Evolutionary conservation across 2,113 vertebrate species (phyloP).

Genomic region (Plectropomus leopardus): DNA sequence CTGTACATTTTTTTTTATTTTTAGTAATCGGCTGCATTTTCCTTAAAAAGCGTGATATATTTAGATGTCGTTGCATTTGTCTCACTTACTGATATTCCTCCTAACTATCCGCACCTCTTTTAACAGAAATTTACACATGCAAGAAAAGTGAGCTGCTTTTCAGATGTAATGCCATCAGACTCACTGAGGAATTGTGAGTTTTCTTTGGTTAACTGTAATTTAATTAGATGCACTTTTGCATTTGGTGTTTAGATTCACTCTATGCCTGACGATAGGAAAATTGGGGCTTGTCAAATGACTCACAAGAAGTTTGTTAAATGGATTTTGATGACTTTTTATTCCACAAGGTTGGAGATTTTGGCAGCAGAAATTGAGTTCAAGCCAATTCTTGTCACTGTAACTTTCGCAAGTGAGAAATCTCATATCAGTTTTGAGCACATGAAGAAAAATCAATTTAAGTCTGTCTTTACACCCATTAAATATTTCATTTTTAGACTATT

Average conservation of each 20-base stretch:
- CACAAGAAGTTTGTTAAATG: conserved; percentile 1
- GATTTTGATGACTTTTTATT: conserved; percentile 17
- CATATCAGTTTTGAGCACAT: neutral
- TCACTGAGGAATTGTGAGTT: neutral
- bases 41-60: neutral
- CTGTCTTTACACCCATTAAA: neutral
- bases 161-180: neutral
- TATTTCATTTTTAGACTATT: neutral
- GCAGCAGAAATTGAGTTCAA: neutral
- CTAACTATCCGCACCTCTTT: neutral
- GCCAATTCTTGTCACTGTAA: neutral
- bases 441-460: neutral
- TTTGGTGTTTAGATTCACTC: neutral
- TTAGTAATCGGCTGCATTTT: neutral
- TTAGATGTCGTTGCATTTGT: neutral
- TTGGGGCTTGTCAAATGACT: neutral
- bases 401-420: neutral
- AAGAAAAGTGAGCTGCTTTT: conserved; percentile 1
- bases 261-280: conserved; percentile 10
- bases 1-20: too few relatives aligned
- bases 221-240: neutral
- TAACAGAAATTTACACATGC: conserved; percentile 25
- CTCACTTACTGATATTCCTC: conserved; percentile 18
- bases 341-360: conserved; percentile 1
- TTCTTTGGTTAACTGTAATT: neutral